Conservation (phyloP, 1,140 invertebrate species). For the Ptiloglossa arizonensis region DNA sequence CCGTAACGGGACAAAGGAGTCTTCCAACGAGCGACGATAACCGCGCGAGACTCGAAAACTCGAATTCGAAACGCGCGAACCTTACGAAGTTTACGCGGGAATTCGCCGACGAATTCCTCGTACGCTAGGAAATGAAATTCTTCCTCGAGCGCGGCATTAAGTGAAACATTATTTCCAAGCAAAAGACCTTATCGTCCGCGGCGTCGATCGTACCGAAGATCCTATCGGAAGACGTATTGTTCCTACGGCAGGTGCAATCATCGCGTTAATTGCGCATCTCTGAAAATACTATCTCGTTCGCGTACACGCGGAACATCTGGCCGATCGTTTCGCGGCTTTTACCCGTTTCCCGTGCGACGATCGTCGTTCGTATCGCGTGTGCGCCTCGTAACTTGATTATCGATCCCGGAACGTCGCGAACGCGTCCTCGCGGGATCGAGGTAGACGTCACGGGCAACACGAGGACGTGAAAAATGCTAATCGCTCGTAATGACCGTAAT, state of each 20-base stretch:
- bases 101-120: background rate
- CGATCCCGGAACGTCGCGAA: slow-evolving; percentile 21
- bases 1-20: no score
- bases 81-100: background rate
- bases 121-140: slow-evolving; percentile 1
- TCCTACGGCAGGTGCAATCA: slow-evolving; percentile 40
- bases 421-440: no score
- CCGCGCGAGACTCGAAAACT: no score
- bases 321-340: background rate
- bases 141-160: background rate
- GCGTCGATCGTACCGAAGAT: slow-evolving; percentile 33
- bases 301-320: slow-evolving; percentile 41
- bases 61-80: no score
- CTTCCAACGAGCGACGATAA: no score
- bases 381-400: slow-evolving; percentile 9
- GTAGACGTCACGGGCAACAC: no score
- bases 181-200: slow-evolving; percentile 16
- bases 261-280: slow-evolving; percentile 48
- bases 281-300: slow-evolving; percentile 41
- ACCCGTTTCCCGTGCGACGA: background rate
- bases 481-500: slow-evolving; percentile 31
- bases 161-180: slow-evolving; percentile 35
- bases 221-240: slow-evolving; percentile 44
- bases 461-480: slow-evolving; percentile 14
- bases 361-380: background rate